Evolutionary conservation across 2,113 vertebrate genomes (phyloP).

Genomic region (Mugil cephalus): DNA sequence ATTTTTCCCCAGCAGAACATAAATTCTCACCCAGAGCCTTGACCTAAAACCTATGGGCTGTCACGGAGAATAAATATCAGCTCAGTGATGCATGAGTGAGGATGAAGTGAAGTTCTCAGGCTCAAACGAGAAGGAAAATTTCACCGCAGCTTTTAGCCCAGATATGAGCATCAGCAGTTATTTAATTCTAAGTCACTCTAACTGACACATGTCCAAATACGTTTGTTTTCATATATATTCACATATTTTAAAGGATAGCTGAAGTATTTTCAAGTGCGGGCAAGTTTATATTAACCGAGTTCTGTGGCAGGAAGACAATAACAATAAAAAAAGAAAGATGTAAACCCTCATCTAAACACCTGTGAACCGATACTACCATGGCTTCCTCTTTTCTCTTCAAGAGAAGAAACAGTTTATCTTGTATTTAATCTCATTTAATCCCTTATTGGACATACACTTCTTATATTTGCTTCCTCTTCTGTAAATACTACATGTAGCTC

Average conservation of each 20-base stretch:
- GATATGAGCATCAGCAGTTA: too few relatives aligned
- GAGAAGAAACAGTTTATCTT: neutral
- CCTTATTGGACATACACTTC: neutral
- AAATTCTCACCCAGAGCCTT: too few relatives aligned
- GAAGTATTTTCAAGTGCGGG: too few relatives aligned
- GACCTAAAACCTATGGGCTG: neutral
- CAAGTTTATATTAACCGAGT: too few relatives aligned
- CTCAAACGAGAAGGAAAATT: too few relatives aligned
- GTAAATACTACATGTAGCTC: neutral
- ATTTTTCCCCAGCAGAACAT: neutral
- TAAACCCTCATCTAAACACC: too few relatives aligned
- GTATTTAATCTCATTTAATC: neutral
- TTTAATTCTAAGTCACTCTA: too few relatives aligned
- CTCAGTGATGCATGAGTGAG: neutral
- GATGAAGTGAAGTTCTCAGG: neutral
- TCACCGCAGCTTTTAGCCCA: too few relatives aligned
- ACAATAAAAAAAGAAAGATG: too few relatives aligned
- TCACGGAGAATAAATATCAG: neutral
- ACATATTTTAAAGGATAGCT: too few relatives aligned
- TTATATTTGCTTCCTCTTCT: neutral
- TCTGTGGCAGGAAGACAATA: too few relatives aligned
- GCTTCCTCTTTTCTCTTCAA: neutral
- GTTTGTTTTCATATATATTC: neutral
- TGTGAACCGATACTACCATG: slow-evolving; percentile 12
- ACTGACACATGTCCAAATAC: neutral